Percentiles rank a stretch among this genome's conserved stretches.
These are phyloP conservation scores for Leptinotarsa lineolata DNA, from an alignment of 1,140 invertebrate genomes.

Conservation along the genomic window DNA sequence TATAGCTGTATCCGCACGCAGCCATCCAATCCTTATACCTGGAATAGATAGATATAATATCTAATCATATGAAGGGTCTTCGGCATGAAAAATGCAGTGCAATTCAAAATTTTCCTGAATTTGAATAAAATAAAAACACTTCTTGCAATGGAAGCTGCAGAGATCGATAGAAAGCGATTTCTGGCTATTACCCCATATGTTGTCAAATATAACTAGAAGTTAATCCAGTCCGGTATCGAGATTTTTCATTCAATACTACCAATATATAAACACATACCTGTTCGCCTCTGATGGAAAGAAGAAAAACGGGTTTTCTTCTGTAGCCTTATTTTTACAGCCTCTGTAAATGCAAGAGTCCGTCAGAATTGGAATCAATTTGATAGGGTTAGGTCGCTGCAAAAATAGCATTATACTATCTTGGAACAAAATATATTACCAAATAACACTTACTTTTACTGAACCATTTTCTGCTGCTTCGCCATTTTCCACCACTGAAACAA, in stretches of 20 bases:
- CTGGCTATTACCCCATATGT: too few relatives aligned
- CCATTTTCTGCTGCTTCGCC: too few relatives aligned
- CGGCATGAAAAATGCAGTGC: too few relatives aligned
- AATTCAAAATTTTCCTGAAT: too few relatives aligned
- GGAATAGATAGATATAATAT: not conserved
- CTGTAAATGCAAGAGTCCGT: not conserved
- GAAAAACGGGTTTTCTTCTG: constrained; percentile 9
- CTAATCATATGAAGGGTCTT: too few relatives aligned
- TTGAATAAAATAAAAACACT: too few relatives aligned
- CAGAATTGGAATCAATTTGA: not conserved
- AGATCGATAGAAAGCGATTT: too few relatives aligned
- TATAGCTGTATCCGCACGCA: not conserved
- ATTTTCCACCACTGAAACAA: too few relatives aligned
- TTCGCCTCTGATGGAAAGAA: not conserved
- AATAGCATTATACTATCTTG: not conserved
- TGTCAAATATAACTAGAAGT: too few relatives aligned
- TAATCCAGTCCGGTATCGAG: too few relatives aligned
- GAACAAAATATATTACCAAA: not conserved
- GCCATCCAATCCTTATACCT: not conserved
- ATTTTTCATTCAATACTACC: too few relatives aligned
- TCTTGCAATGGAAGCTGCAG: too few relatives aligned
- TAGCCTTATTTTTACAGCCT: not conserved
- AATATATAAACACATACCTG: not conserved
- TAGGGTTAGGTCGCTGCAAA: not conserved
- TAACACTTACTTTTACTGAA: not conserved